Evolutionary conservation across 2,113 vertebrate species (phyloP).

Genomic region (Nerophis ophidion): DNA sequence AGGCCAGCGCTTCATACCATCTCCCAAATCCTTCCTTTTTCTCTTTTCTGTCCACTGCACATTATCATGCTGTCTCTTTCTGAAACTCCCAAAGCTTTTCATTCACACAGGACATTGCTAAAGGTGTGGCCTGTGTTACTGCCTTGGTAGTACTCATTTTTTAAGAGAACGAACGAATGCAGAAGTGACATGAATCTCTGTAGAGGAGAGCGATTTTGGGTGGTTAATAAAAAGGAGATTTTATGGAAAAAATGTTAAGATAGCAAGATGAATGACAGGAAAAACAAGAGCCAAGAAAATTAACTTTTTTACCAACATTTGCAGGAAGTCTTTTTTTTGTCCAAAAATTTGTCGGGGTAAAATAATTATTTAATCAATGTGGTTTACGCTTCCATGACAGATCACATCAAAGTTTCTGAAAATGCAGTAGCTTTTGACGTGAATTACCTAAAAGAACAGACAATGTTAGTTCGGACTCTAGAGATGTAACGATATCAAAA

Average conservation of each 20-base stretch:
- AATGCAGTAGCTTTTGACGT: too few relatives aligned
- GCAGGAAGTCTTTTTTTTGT: too few relatives aligned
- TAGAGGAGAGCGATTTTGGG: constrained; percentile 40
- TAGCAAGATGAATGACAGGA: constrained; percentile 20
- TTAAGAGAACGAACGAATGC: not conserved
- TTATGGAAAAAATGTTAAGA: constrained; percentile 33
- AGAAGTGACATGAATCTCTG: constrained; percentile 46
- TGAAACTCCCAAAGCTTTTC: constrained; percentile 16
- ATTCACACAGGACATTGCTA: constrained; percentile 24
- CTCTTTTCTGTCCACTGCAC: not conserved
- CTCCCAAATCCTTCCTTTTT: constrained; percentile 9
- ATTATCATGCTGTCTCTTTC: not conserved
- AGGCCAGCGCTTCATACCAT: constrained; percentile 8
- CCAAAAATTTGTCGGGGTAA: too few relatives aligned
- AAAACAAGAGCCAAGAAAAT: not conserved
- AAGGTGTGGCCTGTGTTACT: constrained; percentile 20
- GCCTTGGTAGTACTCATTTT: constrained; percentile 16
- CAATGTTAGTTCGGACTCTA: too few relatives aligned
- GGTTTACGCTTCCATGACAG: too few relatives aligned
- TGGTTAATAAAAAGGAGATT: constrained; percentile 47
- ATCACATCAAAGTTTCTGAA: too few relatives aligned
- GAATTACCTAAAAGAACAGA: too few relatives aligned
- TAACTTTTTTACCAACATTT: too few relatives aligned
- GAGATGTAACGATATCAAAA: too few relatives aligned
- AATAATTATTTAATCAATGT: too few relatives aligned